Conservation (phyloP, 2,888 invertebrate genomes). For the Perdita meconis region DNA sequence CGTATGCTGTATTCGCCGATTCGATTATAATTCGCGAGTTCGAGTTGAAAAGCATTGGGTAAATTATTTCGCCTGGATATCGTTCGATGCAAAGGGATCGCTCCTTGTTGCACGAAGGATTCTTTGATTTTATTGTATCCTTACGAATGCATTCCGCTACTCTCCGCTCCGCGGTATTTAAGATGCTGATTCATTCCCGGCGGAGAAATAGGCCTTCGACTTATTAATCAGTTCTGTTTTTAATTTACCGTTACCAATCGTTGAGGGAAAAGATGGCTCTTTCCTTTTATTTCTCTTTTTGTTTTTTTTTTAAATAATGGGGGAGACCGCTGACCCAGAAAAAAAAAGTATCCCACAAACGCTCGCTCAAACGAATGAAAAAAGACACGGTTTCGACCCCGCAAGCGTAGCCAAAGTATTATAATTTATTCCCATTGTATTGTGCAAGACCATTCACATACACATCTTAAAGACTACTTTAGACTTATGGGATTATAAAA, state of each 20-base stretch:
- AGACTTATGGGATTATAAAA: slow-evolving; percentile 84
- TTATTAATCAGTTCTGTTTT: slow-evolving; percentile 60
- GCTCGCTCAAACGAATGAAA: slow-evolving; percentile 69
- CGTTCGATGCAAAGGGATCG: slow-evolving; percentile 33
- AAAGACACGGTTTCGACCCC: slow-evolving; percentile 78
- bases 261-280: slow-evolving; percentile 71
- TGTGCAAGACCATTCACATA: slow-evolving; percentile 82
- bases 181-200: slow-evolving; percentile 68
- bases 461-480: slow-evolving; percentile 83
- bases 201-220: slow-evolving; percentile 63
- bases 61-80: slow-evolving; percentile 41
- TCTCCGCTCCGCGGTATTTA: slow-evolving; percentile 61
- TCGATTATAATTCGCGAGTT: slow-evolving; percentile 44
- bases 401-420: slow-evolving; percentile 84
- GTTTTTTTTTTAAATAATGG: slow-evolving; percentile 59
- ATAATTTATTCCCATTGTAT: slow-evolving; percentile 85
- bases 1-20: slow-evolving; percentile 53
- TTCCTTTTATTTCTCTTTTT: slow-evolving; percentile 36
- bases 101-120: slow-evolving; percentile 37
- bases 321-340: slow-evolving; percentile 68
- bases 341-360: slow-evolving; percentile 62
- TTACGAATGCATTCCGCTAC: slow-evolving; percentile 71
- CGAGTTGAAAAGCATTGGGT: slow-evolving; percentile 52
- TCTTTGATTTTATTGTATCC: slow-evolving; percentile 43
- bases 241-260: slow-evolving; percentile 71